A percentile compares a stretch with the other conserved stretches of the same genome.
phyloP scores from a whole-genome alignment of 2,888 invertebrate genomes.

The Morpho deidamia region DNA sequence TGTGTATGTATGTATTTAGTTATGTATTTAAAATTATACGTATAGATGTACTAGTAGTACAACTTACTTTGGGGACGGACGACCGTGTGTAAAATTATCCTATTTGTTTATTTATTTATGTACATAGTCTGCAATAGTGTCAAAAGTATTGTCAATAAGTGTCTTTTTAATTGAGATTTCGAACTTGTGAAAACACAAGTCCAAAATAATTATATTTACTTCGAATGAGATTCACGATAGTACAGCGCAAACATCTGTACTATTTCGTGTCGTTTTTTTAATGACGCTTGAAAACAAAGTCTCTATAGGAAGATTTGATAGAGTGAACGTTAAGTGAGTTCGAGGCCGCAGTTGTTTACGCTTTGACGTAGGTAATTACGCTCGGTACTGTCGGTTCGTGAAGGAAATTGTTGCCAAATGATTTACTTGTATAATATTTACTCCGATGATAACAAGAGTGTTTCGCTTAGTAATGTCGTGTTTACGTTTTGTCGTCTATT shows the following conservation, averaged over 20 bases:
- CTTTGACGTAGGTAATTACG: conserved; percentile 46
- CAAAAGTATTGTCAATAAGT: no score
- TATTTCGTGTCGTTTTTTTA: background rate
- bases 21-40: no score
- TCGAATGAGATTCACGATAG: no score
- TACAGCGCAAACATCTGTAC: conserved; percentile 1
- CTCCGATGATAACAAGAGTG: conserved; percentile 28
- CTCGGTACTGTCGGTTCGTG: conserved; percentile 37
- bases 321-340: conserved; percentile 50
- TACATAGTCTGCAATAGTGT: background rate
- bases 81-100: no score
- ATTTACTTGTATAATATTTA: conserved; percentile 36
- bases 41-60: no score
- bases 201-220: no score
- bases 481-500: conserved; percentile 23
- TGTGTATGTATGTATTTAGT: no score
- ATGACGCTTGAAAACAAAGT: conserved; percentile 21
- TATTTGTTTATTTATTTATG: no score
- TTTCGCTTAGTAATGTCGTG: conserved; percentile 18
- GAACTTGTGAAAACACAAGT: no score
- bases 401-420: conserved; percentile 52
- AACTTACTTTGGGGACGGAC: no score
- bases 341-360: conserved; percentile 60
- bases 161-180: no score
- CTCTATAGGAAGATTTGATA: conserved; percentile 40